A percentile compares a stretch with the other conserved stretches of the same genome.
Conservation (phyloP, 2,797 vertebrate genomes). For the Silurus aristotelis region DNA sequence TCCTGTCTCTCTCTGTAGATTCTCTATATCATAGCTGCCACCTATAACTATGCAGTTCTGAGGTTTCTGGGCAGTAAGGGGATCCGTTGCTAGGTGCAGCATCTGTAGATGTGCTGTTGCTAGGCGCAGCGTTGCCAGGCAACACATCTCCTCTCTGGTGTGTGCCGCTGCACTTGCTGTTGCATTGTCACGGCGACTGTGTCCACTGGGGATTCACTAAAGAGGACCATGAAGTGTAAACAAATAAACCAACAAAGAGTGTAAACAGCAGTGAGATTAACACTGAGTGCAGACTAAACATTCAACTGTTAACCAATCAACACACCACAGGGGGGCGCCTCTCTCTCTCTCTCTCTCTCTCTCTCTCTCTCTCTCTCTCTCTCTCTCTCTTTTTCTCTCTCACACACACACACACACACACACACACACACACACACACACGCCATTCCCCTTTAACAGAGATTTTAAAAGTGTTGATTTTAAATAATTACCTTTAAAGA, state of each 20-base stretch:
- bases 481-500: not conserved
- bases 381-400: not conserved
- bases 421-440: not conserved
- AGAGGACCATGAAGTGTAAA: constrained; percentile 47
- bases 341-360: not conserved
- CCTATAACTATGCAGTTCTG: constrained; percentile 97
- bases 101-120: constrained; percentile 30
- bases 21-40: constrained; percentile 89
- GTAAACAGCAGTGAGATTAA: constrained; percentile 21
- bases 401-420: not conserved
- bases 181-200: constrained; percentile 53
- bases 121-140: constrained; percentile 36
- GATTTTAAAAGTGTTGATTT: not conserved
- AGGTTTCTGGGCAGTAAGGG: constrained; percentile 94
- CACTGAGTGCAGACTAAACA: constrained; percentile 20
- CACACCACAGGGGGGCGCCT: not conserved
- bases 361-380: not conserved
- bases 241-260: constrained; percentile 4
- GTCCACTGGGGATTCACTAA: constrained; percentile 36
- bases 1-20: constrained; percentile 73
- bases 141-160: constrained; percentile 38
- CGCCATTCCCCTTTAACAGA: not conserved
- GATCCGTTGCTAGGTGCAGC: constrained; percentile 82
- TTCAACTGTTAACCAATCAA: constrained; percentile 22
- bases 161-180: constrained; percentile 40